Conservation (phyloP, 2,797 vertebrate genomes). For the Crenichthys baileyi region DNA sequence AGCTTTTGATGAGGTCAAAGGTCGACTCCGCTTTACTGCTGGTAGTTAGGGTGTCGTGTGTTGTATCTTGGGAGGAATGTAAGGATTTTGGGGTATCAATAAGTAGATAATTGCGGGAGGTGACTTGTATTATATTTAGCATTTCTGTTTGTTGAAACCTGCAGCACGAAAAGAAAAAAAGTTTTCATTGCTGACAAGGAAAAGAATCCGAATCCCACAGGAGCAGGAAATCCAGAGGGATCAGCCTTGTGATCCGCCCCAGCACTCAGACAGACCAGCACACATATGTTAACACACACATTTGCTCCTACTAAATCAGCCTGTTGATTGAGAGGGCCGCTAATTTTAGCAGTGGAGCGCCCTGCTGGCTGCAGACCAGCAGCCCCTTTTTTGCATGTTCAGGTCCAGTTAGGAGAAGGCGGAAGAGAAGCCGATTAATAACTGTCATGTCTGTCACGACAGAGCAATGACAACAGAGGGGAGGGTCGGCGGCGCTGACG, state of each 20-base stretch:
- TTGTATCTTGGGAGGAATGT: not conserved
- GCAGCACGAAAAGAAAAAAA: constrained; percentile 17
- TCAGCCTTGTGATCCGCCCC: constrained; percentile 70
- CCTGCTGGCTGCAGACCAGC: constrained; percentile 48
- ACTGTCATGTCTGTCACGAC: constrained; percentile 83
- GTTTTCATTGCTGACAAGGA: constrained; percentile 44
- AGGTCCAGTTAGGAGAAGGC: constrained; percentile 77
- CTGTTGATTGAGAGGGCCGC: constrained; percentile 81
- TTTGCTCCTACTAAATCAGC: constrained; percentile 71
- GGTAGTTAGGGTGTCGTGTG: constrained; percentile 16
- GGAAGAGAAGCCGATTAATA: constrained; percentile 84
- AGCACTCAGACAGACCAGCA: constrained; percentile 48
- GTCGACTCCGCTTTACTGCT: constrained; percentile 48
- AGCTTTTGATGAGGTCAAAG: constrained; percentile 69
- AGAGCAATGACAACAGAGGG: constrained; percentile 44
- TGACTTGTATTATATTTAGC: constrained; percentile 18
- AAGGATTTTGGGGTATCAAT: not conserved
- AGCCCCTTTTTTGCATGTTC: constrained; percentile 54
- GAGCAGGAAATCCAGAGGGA: constrained; percentile 74
- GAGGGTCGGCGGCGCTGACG: constrained; percentile 28
- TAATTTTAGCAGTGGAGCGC: constrained; percentile 80
- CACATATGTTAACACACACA: constrained; percentile 47
- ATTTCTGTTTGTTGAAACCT: not conserved
- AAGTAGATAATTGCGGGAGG: not conserved
- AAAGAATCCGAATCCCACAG: constrained; percentile 62